Evolutionary conservation across 2,113 vertebrate species (phyloP), one percentile per base, ranked within the genome.

Genomic region (Lophochroa leadbeateri): DNA sequence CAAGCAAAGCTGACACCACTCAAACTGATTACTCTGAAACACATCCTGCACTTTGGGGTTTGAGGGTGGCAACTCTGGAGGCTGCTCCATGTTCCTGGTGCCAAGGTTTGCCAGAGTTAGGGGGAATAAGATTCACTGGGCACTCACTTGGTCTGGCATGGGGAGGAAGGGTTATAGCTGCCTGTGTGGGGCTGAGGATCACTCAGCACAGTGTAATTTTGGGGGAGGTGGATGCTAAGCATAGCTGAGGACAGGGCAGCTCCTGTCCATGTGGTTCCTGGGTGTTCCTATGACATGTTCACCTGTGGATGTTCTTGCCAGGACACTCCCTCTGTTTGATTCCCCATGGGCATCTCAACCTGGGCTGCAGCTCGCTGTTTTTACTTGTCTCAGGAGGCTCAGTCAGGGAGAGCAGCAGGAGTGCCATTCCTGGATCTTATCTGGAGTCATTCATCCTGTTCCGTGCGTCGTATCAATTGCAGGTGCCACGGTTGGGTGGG

Each of bases 1-100:
- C 92, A 92, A 67, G 92, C 86, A 95, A 88, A 92, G 85, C 94
- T 86, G 96, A 96, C 94, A 83, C 60, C 3, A 9, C 72, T 96
- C 7, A 0, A 86, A 70, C 69, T 91, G 92, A 77, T 82, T 82
- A 86, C 93, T 95, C 81, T 94, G 86, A 70, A 97, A 88, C n/a
- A 58, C 13, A 1, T 58, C 90, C 74, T 82, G 60, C 78, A 11
- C 92, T 83, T 84, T 11, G 60, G 39, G 31, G 23, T 94, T 92
- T 25, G 12, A 91, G 70, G 53, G 74, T 94, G 91, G 65, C 80
- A 81, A 1, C 75, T 88, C 68, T 33, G 68, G 82, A 95, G 52
- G 35, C 57, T 76, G 65, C 49, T 93, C 46, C 28, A 5, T 1
- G 6, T 86, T 90, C 50, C 80, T 41, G 41, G 24, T 82, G 83